Conservation (phyloP, 2,113 vertebrate species). For the Rhinoptilus africanus region DNA sequence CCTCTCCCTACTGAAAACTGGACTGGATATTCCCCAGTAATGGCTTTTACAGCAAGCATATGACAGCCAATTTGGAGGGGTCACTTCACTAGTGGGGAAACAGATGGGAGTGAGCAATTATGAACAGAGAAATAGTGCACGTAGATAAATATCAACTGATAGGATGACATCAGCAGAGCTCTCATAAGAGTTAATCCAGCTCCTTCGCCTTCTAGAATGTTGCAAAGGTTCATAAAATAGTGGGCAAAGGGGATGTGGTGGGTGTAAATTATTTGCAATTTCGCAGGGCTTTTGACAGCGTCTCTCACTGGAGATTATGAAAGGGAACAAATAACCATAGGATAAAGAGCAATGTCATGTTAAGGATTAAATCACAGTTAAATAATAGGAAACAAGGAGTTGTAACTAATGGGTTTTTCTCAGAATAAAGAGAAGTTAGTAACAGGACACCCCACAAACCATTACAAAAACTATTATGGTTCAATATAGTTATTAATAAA, state of each 20-base stretch:
- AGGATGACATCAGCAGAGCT: constrained; percentile 4
- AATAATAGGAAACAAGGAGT: background rate
- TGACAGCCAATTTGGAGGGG: background rate
- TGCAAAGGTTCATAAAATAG: constrained; percentile 18
- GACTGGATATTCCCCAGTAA: background rate
- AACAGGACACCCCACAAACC: background rate
- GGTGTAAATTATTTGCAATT: constrained; percentile 36
- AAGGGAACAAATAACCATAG: constrained; percentile 26
- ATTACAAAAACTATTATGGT: background rate
- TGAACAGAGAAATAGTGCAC: background rate
- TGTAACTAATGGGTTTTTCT: background rate
- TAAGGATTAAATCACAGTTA: constrained; percentile 1
- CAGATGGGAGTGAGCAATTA: constrained; percentile 9
- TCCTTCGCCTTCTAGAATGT: background rate
- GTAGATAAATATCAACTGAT: constrained; percentile 4
- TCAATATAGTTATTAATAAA: background rate
- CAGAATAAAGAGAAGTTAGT: background rate
- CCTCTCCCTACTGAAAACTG: background rate
- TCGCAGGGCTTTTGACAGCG: constrained; percentile 27
- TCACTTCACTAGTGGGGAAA: background rate
- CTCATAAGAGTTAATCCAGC: background rate
- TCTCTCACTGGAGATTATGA: constrained; percentile 9
- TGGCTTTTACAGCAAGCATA: background rate
- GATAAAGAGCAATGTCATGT: background rate
- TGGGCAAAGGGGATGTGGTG: background rate